Base-by-base conservation (phyloP, 2,888 invertebrate species). In the Leuctra nigra region DNA sequence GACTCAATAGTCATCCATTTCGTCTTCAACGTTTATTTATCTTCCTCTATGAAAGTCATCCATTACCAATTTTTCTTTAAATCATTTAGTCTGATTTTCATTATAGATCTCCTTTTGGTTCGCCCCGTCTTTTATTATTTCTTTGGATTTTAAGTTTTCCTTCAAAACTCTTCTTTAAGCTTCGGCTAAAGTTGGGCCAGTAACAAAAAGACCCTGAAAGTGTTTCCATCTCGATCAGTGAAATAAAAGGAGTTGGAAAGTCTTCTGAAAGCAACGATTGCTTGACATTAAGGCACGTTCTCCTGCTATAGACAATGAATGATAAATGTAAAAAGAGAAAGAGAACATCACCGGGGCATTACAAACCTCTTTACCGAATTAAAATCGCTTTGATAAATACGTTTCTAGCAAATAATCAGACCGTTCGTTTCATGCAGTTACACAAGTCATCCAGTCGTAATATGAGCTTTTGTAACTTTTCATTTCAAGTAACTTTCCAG, bases 81-180 rank as follows among this genome's bases (percentile, higher is more conserved):
- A 50, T 50, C 50, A 50, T 50, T 50, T 50, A 50, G 50, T 35
- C 33, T 35, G 50, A 50, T 50, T 50, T 50, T 50, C 50, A 50
- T 50, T 50, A 50, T 50, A 50, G 50, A 50, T 50, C 50, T 50
- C 20, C 50, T 35, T 35, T 50, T 18, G 50, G 18, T 35, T 33
- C 20, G 20, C 35, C 44, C n/a, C 50, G 16, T 35, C 33, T 33
- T 50, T 33, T 50, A 50, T 50, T 50, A 50, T 50, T 50, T 50
- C 50, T 33, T 20, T 50, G 35, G 33, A 33, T 50, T 50, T 29
- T 33, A 50, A 50, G 44, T 44, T 44, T 20, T 39, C 20, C 44
- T 13, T 18, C 23, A 44, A 29, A 29, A 44, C 44, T 44, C 44
- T 44, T 11, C 44, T 22, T 23, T 44, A 44, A 44, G 20, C 44